Conservation (phyloP, 2,797 vertebrate species). For the Miichthys miiuy region DNA sequence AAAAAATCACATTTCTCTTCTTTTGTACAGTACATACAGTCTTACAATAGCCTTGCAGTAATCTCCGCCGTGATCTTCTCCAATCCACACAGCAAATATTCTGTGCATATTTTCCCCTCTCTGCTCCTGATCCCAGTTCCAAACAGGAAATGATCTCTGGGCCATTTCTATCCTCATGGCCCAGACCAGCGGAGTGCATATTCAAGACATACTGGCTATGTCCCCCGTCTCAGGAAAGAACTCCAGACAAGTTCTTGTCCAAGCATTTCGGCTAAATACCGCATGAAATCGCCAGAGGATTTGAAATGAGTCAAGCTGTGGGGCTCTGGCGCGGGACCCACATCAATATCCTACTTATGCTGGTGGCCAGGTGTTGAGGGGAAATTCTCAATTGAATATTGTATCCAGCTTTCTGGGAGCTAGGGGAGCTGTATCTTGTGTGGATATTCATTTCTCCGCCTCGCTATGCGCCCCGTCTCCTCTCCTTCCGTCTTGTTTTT, state of each 20-base stretch:
- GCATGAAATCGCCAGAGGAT: conserved; percentile 72
- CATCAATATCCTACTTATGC: conserved; percentile 73
- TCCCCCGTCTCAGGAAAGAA: conserved; percentile 69
- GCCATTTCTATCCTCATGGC: conserved; percentile 56
- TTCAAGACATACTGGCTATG: conserved; percentile 61
- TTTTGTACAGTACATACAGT: conserved; percentile 4
- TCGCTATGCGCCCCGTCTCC: conserved; percentile 74
- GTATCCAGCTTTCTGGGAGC: conserved; percentile 76
- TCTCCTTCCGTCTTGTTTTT: conserved; percentile 84
- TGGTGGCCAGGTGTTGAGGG: conserved; percentile 84
- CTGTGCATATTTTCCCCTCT: conserved; percentile 40
- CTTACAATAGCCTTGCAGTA: conserved; percentile 30
- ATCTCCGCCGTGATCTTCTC: conserved; percentile 33
- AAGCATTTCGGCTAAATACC: conserved; percentile 70
- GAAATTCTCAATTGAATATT: conserved; percentile 80
- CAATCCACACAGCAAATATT: conserved; percentile 51
- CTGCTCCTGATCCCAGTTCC: conserved; percentile 50
- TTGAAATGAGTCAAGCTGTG: conserved; percentile 70
- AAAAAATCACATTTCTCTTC: conserved; percentile 2
- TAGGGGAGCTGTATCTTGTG: conserved; percentile 77
- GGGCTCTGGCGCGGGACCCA: conserved; percentile 73
- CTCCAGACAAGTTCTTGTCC: conserved; percentile 77
- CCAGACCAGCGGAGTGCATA: conserved; percentile 42
- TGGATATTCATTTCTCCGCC: conserved; percentile 73
- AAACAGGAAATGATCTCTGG: conserved; percentile 73